Percentiles rank a stretch among this genome's conserved stretches.
Evolutionary conservation across 2,113 vertebrate species (phyloP).

Genomic region (Nyctibius bracteatus): DNA sequence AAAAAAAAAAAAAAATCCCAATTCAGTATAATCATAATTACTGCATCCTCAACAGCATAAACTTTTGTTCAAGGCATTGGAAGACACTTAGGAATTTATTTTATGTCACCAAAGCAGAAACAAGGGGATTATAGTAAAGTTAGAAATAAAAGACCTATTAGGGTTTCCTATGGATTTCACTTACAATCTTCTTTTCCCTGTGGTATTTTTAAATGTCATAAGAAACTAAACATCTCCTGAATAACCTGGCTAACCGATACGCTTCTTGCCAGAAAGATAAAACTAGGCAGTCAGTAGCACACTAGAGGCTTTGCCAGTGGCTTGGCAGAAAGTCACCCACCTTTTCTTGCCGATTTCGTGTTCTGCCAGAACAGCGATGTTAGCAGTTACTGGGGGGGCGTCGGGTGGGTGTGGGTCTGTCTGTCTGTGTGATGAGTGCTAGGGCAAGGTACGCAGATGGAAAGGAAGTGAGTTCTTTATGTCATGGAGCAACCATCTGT

Average conservation of each 20-base stretch:
- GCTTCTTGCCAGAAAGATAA: not conserved
- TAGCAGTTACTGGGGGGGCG: fast-evolving
- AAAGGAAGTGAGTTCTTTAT: not conserved
- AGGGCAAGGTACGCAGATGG: not conserved
- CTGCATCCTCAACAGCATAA: not conserved
- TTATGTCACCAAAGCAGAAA: not conserved
- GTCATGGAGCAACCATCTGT: not conserved
- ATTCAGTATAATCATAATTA: not conserved
- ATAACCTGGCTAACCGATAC: not conserved
- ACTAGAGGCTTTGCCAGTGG: not conserved
- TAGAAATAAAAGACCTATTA: not conserved
- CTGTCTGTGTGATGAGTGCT: not conserved
- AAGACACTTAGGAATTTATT: not conserved
- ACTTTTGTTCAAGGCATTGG: not conserved
- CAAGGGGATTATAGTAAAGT: not conserved
- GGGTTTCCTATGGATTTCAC: not conserved
- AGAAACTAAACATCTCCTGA: not conserved
- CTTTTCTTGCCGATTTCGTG: not conserved
- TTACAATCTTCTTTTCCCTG: not conserved
- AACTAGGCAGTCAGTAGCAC: not conserved
- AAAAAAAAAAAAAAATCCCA: not conserved
- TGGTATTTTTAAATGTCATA: not conserved
- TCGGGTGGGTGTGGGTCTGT: not conserved
- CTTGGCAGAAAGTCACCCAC: not conserved
- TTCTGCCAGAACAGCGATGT: fast-evolving